Evolutionary conservation across 2,888 invertebrate species (phyloP), one percentile per base, ranked within the genome.

Genomic region (Lottia gigantea): DNA sequence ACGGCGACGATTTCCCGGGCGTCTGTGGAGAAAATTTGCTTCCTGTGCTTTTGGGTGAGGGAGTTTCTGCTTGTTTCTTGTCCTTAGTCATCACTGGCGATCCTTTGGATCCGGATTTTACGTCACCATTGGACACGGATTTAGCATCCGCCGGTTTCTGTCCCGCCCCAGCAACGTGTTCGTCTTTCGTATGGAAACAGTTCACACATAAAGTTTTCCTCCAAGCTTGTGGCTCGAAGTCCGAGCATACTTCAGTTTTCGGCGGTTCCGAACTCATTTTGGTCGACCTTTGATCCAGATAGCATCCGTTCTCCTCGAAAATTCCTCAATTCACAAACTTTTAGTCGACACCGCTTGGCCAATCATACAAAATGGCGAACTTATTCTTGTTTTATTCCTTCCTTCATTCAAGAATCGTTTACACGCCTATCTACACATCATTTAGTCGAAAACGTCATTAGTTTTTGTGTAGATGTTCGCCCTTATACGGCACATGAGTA

Each of bases 141-240:
- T 55, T 65, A 31, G 70, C 67, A 11, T 64, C 70, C n/a, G 72
- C 71, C 3, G 69, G 25, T 16, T 68, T 75, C 16, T 66, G 69
- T 14, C 70, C 49, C 7, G 76, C 79, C 12, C 70, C 74, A 6
- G 63, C 70, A 40, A 40, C 40, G 66, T 87, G 87, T 73, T 85
- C 82, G 23, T 82, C 81, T 49, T 82, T 77, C 14, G 83, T 74
- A 63, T 87, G 83, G 72, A 88, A 87, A 72, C 88, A 88, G 69
- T 88, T 88, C 74, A 85, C 86, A 81, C 90, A 90, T 40, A 88
- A 80, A 45, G 87, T 88, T 74, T 86, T 87, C 61, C 85, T 77
- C 85, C 88, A 89, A 65, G 87, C 85, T 74, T 90, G 89, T 14
- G 89, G 87, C 78, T 90, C 89, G 79, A 89, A 89, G 63, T 71